phyloP scores from a whole-genome alignment of 2,888 invertebrate species.

The Notocelia uddmanniana region DNA sequence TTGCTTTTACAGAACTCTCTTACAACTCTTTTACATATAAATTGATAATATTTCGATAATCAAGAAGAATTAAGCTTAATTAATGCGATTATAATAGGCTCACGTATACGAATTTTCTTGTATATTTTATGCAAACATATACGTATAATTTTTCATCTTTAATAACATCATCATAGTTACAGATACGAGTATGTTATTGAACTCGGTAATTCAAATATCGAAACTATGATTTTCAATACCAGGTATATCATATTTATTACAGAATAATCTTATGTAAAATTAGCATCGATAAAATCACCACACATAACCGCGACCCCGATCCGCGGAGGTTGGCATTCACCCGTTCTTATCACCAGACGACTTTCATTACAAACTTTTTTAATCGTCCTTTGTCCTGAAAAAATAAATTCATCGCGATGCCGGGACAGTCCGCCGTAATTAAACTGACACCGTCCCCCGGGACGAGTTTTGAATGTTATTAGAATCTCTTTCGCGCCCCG shows the following conservation, averaged over 20 bases:
- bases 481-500: conserved; percentile 82
- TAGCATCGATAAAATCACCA: conserved; percentile 33
- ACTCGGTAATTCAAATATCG: not conserved
- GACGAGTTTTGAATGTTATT: conserved; percentile 85
- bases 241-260: not conserved
- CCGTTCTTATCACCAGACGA: conserved; percentile 74
- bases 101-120: no score
- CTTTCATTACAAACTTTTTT: conserved; percentile 84
- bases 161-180: not conserved
- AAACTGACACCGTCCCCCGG: conserved; percentile 81
- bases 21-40: not conserved
- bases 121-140: no score
- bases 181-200: not conserved
- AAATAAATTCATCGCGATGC: conserved; percentile 79
- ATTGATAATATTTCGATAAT: not conserved
- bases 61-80: not conserved
- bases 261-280: not conserved
- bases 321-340: conserved; percentile 63
- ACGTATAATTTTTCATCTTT: not conserved
- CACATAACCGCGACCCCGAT: conserved; percentile 55
- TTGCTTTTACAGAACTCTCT: no score
- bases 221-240: not conserved
- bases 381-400: conserved; percentile 83
- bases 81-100: not conserved
- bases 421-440: conserved; percentile 75